These are phyloP conservation scores for Ischnus inquisitorius DNA, from an alignment of 2,888 invertebrate species.

Conservation along the genomic window DNA sequence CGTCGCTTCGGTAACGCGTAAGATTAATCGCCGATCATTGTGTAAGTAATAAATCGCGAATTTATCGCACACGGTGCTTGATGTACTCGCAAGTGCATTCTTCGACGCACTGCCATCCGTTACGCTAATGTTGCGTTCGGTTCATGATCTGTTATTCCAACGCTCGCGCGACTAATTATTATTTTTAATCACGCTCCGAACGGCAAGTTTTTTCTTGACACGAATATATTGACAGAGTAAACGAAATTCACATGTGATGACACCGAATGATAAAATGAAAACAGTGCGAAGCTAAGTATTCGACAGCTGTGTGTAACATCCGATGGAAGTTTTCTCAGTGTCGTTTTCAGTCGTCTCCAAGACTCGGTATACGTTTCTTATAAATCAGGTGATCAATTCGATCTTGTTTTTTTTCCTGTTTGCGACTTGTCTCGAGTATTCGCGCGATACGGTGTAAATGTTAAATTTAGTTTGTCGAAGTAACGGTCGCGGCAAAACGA, in stretches of 20 bases:
- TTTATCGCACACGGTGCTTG: neutral
- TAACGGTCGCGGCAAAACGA: no score
- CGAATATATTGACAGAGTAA: constrained; percentile 83
- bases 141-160: neutral
- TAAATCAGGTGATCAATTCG: no score
- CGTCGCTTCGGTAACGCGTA: neutral
- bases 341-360: no score
- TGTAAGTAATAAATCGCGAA: neutral
- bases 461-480: no score
- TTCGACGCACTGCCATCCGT: no score
- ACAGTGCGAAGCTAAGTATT: neutral
- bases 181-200: neutral
- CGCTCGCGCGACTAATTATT: neutral
- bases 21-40: neutral
- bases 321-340: neutral
- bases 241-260: constrained; percentile 88
- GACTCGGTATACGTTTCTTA: no score
- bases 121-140: no score
- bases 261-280: neutral
- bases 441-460: no score
- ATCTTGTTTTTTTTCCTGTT: no score
- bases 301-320: neutral
- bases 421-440: no score
- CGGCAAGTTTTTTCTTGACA: neutral
- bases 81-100: neutral